Conservation (phyloP, 30 jellyfish, hydroid and myxozoan genomes). For the Chironex yamaguchii region DNA sequence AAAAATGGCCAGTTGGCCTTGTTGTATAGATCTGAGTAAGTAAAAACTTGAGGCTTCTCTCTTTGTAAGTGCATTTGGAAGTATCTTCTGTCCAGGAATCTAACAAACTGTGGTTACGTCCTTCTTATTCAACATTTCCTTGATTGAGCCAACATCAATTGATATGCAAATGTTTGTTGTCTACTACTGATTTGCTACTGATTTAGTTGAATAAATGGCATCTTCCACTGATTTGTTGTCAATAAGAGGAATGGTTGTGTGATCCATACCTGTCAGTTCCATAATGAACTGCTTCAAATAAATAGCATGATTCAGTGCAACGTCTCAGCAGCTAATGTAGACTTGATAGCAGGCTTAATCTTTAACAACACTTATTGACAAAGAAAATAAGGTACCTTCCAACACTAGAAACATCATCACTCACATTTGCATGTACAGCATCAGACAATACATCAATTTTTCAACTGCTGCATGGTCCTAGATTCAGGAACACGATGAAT, state of each 20-base stretch:
- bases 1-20: too few relatives aligned
- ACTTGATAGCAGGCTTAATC: too few relatives aligned
- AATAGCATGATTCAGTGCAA: too few relatives aligned
- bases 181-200: too few relatives aligned
- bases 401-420: too few relatives aligned
- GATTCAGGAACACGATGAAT: neutral
- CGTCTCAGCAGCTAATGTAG: too few relatives aligned
- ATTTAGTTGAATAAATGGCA: slow-evolving; percentile 22
- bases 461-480: neutral
- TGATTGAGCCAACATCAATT: slow-evolving; percentile 41
- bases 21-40: slow-evolving; percentile 30
- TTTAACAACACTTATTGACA: too few relatives aligned
- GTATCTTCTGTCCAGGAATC: slow-evolving; percentile 34
- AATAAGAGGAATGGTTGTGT: neutral
- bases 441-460: neutral
- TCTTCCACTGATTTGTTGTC: slow-evolving; percentile 1
- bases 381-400: too few relatives aligned
- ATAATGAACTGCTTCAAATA: too few relatives aligned
- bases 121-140: slow-evolving; percentile 22
- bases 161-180: slow-evolving; percentile 27
- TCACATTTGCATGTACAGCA: slow-evolving; percentile 1
- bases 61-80: slow-evolving; percentile 57
- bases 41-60: slow-evolving; percentile 35
- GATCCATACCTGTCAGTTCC: slow-evolving; percentile 20
- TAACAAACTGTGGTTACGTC: slow-evolving; percentile 36